These are phyloP conservation scores for Hydrocynus forskahlii DNA, from an alignment of 2,797 vertebrate genomes.

Conservation along the genomic window DNA sequence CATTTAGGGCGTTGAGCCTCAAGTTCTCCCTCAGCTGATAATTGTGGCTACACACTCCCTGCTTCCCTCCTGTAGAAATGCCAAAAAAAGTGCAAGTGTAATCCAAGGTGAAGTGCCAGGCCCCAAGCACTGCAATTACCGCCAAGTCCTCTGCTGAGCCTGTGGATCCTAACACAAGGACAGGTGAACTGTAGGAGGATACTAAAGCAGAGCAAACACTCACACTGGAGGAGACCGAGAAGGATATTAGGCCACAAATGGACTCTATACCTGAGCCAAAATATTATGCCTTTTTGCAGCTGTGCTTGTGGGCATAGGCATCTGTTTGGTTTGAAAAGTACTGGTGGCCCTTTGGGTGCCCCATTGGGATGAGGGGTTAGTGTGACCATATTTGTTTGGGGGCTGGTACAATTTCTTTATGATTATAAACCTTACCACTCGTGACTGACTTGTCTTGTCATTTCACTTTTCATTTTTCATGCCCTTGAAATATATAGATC, in stretches of 20 bases:
- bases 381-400: no score
- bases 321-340: no score
- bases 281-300: neutral
- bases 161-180: slow-evolving; percentile 35
- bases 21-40: slow-evolving; percentile 69
- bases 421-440: no score
- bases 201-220: slow-evolving; percentile 6
- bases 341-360: no score
- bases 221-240: neutral
- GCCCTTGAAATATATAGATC: no score
- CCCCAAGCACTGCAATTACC: slow-evolving; percentile 47
- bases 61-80: slow-evolving; percentile 41
- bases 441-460: no score
- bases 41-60: slow-evolving; percentile 61
- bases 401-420: no score
- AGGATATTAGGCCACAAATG: slow-evolving; percentile 5
- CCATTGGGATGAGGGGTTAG: no score
- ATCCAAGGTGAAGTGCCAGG: slow-evolving; percentile 43
- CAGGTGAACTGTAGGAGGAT: slow-evolving; percentile 30
- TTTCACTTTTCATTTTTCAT: no score
- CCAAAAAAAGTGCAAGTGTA: slow-evolving; percentile 28
- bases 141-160: slow-evolving; percentile 23
- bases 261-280: neutral
- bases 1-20: slow-evolving; percentile 59
- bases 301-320: neutral